phyloP scores from a whole-genome alignment of 2,888 invertebrate species.

The Sialis fuliginosa region DNA sequence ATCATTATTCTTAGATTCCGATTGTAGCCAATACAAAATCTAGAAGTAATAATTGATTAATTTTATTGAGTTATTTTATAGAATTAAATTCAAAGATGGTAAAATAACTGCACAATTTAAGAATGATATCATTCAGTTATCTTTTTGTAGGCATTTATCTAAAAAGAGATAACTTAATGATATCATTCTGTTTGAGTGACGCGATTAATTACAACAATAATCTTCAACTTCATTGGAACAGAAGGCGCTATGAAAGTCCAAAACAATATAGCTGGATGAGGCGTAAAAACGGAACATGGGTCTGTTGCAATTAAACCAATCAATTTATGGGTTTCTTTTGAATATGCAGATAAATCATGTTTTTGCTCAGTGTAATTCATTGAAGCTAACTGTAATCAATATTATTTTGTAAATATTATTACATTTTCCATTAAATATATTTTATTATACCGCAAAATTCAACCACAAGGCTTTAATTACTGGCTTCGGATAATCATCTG shows the following conservation, averaged over 20 bases:
- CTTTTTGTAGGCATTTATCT: too few species aligned
- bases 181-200: too few species aligned
- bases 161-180: too few species aligned
- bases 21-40: too few species aligned
- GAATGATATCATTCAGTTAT: too few species aligned
- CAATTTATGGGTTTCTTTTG: background rate
- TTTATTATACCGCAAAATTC: background rate
- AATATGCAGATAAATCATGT: background rate
- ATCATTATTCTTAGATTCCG: too few species aligned
- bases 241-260: background rate
- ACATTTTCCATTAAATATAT: background rate
- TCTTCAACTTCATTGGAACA: background rate
- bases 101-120: too few species aligned
- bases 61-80: too few species aligned
- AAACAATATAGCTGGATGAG: background rate
- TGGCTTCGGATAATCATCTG: background rate
- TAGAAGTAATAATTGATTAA: too few species aligned
- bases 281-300: background rate
- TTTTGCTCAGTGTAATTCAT: background rate
- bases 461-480: conserved; percentile 2
- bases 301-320: background rate
- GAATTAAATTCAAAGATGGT: too few species aligned
- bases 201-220: background rate
- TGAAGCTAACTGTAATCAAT: background rate
- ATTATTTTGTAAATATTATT: background rate